phyloP scores from a whole-genome alignment of 2,888 invertebrate species.

The Eupithecia inturbata region DNA sequence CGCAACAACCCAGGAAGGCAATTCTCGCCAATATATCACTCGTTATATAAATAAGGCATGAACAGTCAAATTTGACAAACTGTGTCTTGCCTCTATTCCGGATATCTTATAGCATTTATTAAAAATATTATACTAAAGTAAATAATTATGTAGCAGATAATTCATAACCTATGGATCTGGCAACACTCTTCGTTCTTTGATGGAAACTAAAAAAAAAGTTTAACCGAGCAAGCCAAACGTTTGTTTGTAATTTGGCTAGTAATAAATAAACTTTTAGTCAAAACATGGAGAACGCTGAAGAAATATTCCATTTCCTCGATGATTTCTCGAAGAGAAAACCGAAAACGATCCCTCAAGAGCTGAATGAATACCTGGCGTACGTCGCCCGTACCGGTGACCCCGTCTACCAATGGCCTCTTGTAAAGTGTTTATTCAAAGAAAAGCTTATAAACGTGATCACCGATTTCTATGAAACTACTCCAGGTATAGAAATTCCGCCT shows the following conservation, averaged over 20 bases:
- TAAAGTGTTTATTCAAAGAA: conserved; percentile 94
- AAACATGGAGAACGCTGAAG: conserved; percentile 93
- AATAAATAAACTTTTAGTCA: not conserved
- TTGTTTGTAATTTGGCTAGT: not conserved
- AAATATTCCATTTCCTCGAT: conserved; percentile 92
- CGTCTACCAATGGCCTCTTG: conserved; percentile 94
- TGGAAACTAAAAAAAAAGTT: too few species aligned
- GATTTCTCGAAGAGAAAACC: conserved; percentile 90
- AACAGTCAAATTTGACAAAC: too few species aligned
- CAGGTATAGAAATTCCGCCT: conserved; percentile 90
- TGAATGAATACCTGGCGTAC: conserved; percentile 94
- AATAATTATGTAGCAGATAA: too few species aligned
- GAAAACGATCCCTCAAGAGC: conserved; percentile 93
- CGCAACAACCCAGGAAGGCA: too few species aligned
- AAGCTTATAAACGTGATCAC: conserved; percentile 94
- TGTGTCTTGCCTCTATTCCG: too few species aligned
- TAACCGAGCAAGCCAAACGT: not conserved
- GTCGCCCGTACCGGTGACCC: conserved; percentile 98
- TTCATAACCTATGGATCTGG: too few species aligned
- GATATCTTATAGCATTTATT: too few species aligned
- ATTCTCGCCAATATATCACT: too few species aligned
- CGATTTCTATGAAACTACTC: conserved; percentile 93
- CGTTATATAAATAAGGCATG: too few species aligned
- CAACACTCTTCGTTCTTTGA: too few species aligned
- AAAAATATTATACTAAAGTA: too few species aligned